Percentiles rank a stretch among this genome's conserved stretches.
Evolutionary conservation across 1,140 invertebrate genomes (phyloP).

Genomic region (Bombus sibiricus): DNA sequence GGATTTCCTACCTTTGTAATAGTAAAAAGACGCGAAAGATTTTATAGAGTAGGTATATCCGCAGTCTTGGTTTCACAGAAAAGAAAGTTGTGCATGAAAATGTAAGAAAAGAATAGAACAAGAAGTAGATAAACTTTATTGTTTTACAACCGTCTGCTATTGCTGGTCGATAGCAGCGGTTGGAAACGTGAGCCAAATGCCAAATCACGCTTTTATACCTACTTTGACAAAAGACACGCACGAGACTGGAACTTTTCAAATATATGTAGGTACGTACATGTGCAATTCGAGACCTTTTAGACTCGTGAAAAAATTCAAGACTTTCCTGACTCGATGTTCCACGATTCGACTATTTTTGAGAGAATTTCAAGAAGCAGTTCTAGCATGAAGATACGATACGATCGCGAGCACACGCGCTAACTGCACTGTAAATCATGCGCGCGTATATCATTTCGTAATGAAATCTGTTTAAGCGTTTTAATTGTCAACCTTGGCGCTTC

Average conservation of each 20-base stretch:
- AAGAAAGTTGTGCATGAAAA: not conserved
- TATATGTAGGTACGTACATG: not conserved
- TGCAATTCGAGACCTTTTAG: not conserved
- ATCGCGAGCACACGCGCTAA: not conserved
- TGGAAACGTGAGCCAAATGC: not conserved
- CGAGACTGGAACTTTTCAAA: not conserved
- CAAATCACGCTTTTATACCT: too few species aligned
- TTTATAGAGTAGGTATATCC: too few species aligned
- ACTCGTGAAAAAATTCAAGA: too few species aligned
- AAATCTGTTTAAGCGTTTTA: not conserved
- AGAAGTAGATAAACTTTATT: not conserved
- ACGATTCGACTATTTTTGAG: not conserved
- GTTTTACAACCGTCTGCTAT: conserved; percentile 1
- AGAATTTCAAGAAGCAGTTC: not conserved
- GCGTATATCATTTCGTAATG: not conserved
- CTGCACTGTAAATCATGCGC: too few species aligned
- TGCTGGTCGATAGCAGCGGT: not conserved
- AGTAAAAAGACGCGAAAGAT: too few species aligned
- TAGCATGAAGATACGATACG: not conserved
- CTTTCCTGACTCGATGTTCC: not conserved
- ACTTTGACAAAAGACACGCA: not conserved
- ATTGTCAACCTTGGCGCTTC: not conserved
- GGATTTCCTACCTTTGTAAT: too few species aligned
- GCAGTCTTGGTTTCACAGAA: not conserved
- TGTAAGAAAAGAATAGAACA: too few species aligned